Base-by-base conservation (phyloP, 2,797 vertebrate genomes). In the Peromyscus attwateri region DNA sequence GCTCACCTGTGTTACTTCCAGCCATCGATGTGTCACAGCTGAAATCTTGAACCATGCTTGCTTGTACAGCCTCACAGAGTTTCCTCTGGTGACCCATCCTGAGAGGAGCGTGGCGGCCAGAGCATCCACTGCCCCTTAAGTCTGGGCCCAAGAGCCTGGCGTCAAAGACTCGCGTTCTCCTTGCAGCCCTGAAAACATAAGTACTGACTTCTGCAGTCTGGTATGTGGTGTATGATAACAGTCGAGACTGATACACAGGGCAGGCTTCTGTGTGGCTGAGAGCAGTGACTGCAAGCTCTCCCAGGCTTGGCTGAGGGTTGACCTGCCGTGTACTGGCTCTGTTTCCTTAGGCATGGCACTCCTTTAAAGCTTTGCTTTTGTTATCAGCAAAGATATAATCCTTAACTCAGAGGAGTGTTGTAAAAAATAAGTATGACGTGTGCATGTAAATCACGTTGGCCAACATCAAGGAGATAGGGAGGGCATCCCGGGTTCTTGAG, bases 321-420 rank as follows among this genome's bases (percentile, higher is more conserved):
- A 31, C 25, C 66, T 0, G 29, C 31, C 17, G 5, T 3, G 60
- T 37, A 1, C 17, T 70, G 55, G 21, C 52, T 29, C 87, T 77
- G 8, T 60, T 76, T 23, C 77, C n/a, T 49, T 93, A 62, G 60
- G 27, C 60, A 27, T 27, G 37, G 14, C 64, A 1, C 66, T 68
- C 0, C 37, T 89, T 60, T 43, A 37, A n/a, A 37, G 27, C 46
- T 76, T 96, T 34, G 60, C 16, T n/a, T 73, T 92, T 96, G 29
- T 57, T 64, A 46, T 96, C 94, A 57, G n/a, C 83, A 43, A 89
- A 89, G 80, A 66, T 81, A 49, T 12, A 16, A n/a, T 70, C 62
- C 46, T 70, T 82, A 79, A 55, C 13, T 85, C 46, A 8, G 16
- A 46, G 49, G 34, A 82, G n/a, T 62, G 49, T 77, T 87, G n/a